Percentiles rank a stretch among this genome's conserved stretches.
phyloP scores from a whole-genome alignment of 2,888 invertebrate genomes.

The Drosophila colorata region DNA sequence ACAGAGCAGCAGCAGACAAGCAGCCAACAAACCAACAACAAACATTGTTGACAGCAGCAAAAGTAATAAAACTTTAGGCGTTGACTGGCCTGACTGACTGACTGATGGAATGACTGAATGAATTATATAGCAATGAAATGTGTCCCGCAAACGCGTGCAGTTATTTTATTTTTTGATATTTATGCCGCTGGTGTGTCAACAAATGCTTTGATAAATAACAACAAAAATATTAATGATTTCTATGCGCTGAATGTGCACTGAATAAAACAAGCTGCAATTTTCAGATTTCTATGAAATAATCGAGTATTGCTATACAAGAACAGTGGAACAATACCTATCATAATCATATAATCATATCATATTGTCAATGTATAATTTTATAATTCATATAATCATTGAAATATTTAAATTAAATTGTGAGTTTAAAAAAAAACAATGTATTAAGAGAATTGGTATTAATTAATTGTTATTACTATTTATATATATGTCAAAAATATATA shows the following conservation, averaged over 20 bases:
- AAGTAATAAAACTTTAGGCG: constrained; percentile 78
- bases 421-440: no score
- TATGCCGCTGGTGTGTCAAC: constrained; percentile 55
- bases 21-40: constrained; percentile 49
- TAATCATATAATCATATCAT: no score
- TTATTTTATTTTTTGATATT: constrained; percentile 49
- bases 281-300: neutral
- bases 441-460: no score
- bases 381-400: no score
- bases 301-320: neutral
- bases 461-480: no score
- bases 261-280: constrained; percentile 1
- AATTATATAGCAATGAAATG: constrained; percentile 68
- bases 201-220: constrained; percentile 49
- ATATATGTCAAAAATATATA: no score
- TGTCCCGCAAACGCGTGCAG: constrained; percentile 41
- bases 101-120: constrained; percentile 52
- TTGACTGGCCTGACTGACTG: constrained; percentile 59
- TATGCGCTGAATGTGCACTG: constrained; percentile 13
- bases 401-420: no score
- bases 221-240: constrained; percentile 62
- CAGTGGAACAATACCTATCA: no score
- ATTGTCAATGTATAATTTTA: no score
- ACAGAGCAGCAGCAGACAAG: constrained; percentile 27
- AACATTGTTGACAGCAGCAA: constrained; percentile 75